phyloP scores from a whole-genome alignment of 1,140 invertebrate species.

The Drosophila pandora region DNA sequence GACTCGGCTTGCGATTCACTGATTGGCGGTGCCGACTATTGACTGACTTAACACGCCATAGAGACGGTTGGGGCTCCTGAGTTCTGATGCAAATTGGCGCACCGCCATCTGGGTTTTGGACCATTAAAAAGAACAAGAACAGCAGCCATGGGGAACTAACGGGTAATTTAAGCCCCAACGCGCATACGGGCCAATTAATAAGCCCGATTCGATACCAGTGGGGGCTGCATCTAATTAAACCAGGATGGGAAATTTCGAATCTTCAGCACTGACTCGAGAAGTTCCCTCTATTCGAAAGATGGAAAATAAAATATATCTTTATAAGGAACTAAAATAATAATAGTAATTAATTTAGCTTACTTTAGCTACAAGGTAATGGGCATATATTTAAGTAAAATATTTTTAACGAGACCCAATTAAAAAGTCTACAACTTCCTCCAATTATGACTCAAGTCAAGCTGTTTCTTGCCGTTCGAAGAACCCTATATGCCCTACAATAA shows the following conservation, averaged over 20 bases:
- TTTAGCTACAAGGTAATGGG: no score
- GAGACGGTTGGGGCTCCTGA: constrained; percentile 49
- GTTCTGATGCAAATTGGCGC: constrained; percentile 64
- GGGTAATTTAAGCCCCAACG: constrained; percentile 54
- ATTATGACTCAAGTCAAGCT: background rate
- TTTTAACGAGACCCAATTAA: background rate
- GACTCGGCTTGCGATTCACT: constrained; percentile 65
- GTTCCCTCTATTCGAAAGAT: background rate
- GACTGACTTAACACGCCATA: constrained; percentile 82
- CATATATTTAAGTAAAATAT: background rate
- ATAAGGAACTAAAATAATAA: no score
- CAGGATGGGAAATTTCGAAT: constrained; percentile 4
- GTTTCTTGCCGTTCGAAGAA: background rate
- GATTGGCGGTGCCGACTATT: constrained; percentile 80
- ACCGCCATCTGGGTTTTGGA: constrained; percentile 35
- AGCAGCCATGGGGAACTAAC: constrained; percentile 25
- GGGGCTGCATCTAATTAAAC: constrained; percentile 67
- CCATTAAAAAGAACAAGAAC: constrained; percentile 44
- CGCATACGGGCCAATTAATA: constrained; percentile 70
- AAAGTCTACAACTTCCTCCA: background rate
- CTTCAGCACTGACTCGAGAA: background rate
- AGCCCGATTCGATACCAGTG: constrained; percentile 38
- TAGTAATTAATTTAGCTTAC: no score
- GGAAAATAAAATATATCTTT: no score
- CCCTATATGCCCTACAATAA: background rate